A percentile compares a stretch with the other conserved stretches of the same genome.
These are phyloP conservation scores for Leptodirus hochenwartii DNA, from an alignment of 2,888 invertebrate species.

Conservation along the genomic window DNA sequence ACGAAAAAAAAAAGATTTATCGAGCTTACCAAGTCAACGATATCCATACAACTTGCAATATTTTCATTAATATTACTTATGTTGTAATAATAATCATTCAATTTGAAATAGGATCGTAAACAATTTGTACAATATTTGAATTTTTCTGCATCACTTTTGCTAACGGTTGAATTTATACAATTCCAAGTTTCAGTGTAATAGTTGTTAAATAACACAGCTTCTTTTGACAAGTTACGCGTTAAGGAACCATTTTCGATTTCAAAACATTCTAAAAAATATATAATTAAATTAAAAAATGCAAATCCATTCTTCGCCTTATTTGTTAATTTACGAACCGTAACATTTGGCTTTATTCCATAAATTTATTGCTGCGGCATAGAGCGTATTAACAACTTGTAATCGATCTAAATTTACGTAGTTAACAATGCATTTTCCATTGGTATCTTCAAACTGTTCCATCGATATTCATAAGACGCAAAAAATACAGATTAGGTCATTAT, in stretches of 20 bases:
- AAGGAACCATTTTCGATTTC: conserved; percentile 28
- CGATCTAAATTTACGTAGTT: conserved; percentile 41
- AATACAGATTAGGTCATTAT: too few relatives aligned
- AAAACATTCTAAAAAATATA: conserved; percentile 40
- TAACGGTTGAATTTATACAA: conserved; percentile 26
- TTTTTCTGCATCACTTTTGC: conserved; percentile 23
- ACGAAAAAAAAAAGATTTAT: too few relatives aligned
- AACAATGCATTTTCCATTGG: conserved; percentile 36
- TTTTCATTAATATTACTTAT: conserved; percentile 33
- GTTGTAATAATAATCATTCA: conserved; percentile 35
- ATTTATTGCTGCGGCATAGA: conserved; percentile 33
- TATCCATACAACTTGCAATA: conserved; percentile 39
- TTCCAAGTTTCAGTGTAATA: conserved; percentile 28
- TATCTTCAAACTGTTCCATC: conserved; percentile 24
- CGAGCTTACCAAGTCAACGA: conserved; percentile 38
- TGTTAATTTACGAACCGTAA: conserved; percentile 30
- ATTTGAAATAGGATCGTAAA: conserved; percentile 28
- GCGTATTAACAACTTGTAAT: conserved; percentile 37
- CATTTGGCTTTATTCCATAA: conserved; percentile 46
- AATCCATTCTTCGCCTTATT: too few relatives aligned
- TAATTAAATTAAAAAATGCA: too few relatives aligned
- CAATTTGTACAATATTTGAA: conserved; percentile 34
- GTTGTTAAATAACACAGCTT: conserved; percentile 30
- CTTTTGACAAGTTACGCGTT: conserved; percentile 26
- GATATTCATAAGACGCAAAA: too few relatives aligned